Conservation (phyloP, 1,140 invertebrate species). For the Drosophila rufa region DNA sequence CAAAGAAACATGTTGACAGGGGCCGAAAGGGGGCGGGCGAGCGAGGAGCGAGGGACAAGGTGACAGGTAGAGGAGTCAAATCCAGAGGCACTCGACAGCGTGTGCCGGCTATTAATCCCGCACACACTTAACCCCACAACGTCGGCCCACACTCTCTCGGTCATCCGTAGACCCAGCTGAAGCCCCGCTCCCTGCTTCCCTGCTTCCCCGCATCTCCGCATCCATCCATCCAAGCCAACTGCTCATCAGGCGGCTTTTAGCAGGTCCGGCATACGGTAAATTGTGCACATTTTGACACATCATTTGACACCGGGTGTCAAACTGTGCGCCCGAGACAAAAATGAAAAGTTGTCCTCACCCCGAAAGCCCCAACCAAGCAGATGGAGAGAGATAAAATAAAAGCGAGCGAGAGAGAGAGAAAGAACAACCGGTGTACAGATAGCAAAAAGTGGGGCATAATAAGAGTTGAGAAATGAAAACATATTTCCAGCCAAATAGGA, state of each 20-base stretch:
- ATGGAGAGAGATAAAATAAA: constrained; percentile 27
- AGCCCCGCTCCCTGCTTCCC: neutral
- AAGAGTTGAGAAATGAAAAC: neutral
- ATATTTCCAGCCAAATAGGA: no score
- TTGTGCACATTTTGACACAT: constrained; percentile 80
- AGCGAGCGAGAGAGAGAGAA: neutral
- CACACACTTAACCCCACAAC: constrained; percentile 66
- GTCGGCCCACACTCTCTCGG: constrained; percentile 4
- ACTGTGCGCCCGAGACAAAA: constrained; percentile 65
- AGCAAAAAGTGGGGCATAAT: neutral
- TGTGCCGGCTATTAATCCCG: constrained; percentile 74
- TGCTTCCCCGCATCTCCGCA: neutral
- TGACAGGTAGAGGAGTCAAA: constrained; percentile 50
- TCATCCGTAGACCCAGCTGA: neutral
- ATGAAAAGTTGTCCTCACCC: constrained; percentile 68
- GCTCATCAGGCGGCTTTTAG: constrained; percentile 49
- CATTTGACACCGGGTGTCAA: constrained; percentile 79
- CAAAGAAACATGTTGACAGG: constrained; percentile 62
- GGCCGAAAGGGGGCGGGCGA: constrained; percentile 9
- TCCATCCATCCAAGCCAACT: constrained; percentile 2
- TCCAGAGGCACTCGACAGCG: constrained; percentile 50
- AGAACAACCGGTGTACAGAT: neutral
- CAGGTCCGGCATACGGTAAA: constrained; percentile 66
- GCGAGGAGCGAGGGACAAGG: constrained; percentile 13
- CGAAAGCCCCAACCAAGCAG: neutral